Percentiles rank a stretch among this genome's conserved stretches.
Evolutionary conservation across 2,888 invertebrate species (phyloP).

Genomic region (Aleiodes testaceus): DNA sequence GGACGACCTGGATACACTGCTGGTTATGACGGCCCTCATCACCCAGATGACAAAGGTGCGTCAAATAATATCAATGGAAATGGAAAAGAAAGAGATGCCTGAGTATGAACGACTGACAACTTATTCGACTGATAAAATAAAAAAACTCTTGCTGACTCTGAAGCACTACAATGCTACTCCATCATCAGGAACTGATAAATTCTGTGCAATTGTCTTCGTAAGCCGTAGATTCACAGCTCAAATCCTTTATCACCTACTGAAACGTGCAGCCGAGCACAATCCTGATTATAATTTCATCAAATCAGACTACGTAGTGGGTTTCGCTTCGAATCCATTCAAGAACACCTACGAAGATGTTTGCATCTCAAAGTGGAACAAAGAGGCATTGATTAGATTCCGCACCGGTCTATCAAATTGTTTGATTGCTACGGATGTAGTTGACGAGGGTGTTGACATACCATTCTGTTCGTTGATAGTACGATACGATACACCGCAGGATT

Average conservation of each 20-base stretch:
- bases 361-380: slow-evolving; percentile 75
- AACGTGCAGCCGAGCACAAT: slow-evolving; percentile 64
- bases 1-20: slow-evolving; percentile 67
- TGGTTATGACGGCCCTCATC: slow-evolving; percentile 64
- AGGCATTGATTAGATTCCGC: slow-evolving; percentile 76
- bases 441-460: slow-evolving; percentile 92
- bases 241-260: slow-evolving; percentile 81
- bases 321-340: slow-evolving; percentile 76
- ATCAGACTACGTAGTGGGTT: slow-evolving; percentile 85
- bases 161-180: slow-evolving; percentile 73
- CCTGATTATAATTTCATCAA: slow-evolving; percentile 77
- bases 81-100: slow-evolving; percentile 67
- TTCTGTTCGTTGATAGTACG: slow-evolving; percentile 86
- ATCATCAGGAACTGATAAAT: slow-evolving; percentile 69
- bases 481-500: slow-evolving; percentile 82
- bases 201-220: slow-evolving; percentile 84
- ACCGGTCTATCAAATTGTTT: slow-evolving; percentile 79
- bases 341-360: slow-evolving; percentile 76
- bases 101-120: slow-evolving; percentile 74
- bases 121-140: slow-evolving; percentile 79
- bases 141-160: slow-evolving; percentile 76
- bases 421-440: slow-evolving; percentile 86
- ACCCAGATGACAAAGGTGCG: slow-evolving; percentile 74
- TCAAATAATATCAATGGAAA: slow-evolving; percentile 74
- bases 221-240: slow-evolving; percentile 84